Evolutionary conservation across 2,797 vertebrate genomes (phyloP).

Genomic region (Oreortyx pictus): DNA sequence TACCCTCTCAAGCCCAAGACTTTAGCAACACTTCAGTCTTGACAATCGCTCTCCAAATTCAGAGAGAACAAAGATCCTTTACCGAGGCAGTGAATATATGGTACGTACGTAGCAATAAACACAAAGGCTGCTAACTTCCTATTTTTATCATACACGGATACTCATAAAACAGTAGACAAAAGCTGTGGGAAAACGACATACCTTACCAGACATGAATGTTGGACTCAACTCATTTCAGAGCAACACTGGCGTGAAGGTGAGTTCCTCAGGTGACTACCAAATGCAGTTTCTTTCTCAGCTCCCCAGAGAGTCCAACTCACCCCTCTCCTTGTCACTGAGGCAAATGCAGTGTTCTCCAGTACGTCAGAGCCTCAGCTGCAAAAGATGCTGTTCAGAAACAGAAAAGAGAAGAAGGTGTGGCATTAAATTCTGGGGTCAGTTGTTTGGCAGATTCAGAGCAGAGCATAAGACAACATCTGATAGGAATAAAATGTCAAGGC

Average conservation of each 20-base stretch:
- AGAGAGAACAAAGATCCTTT: not conserved
- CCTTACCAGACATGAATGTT: slow-evolving; percentile 69
- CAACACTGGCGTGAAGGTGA: slow-evolving; percentile 72
- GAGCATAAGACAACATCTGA: slow-evolving; percentile 39
- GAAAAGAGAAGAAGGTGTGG: slow-evolving; percentile 50
- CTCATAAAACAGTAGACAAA: not conserved
- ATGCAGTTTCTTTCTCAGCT: not conserved
- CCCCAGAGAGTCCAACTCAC: slow-evolving; percentile 34
- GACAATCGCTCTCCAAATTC: not conserved
- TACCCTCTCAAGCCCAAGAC: not conserved
- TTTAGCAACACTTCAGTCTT: slow-evolving; percentile 14
- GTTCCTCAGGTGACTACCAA: slow-evolving; percentile 49
- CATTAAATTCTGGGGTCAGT: slow-evolving; percentile 60
- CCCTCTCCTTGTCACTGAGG: slow-evolving; percentile 37
- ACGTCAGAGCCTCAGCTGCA: slow-evolving; percentile 67
- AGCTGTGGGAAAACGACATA: slow-evolving; percentile 16
- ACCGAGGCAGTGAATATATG: not conserved
- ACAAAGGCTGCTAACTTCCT: not conserved
- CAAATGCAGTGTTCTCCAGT: slow-evolving; percentile 54
- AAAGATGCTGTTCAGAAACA: slow-evolving; percentile 34
- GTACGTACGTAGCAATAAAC: not conserved
- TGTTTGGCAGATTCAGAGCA: slow-evolving; percentile 52
- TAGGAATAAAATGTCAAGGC: slow-evolving; percentile 62
- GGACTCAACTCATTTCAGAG: slow-evolving; percentile 63
- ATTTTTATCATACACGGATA: not conserved